Base-by-base conservation (phyloP, 2,888 invertebrate species). In the Brachyopa scutellaris region DNA sequence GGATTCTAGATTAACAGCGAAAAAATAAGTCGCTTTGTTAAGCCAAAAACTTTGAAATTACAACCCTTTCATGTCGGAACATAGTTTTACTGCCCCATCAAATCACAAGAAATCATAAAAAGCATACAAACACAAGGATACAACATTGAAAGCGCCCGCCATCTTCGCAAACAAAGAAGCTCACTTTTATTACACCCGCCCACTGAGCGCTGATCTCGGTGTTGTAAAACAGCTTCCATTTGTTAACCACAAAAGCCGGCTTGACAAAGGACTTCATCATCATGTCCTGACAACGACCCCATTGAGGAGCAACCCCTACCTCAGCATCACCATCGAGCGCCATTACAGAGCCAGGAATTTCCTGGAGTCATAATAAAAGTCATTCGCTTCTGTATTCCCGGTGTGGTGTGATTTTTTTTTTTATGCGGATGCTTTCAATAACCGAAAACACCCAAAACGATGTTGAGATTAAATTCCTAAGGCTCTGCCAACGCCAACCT, bases 251-350 rank as follows among this genome's bases (percentile, higher is more conserved):
- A 72, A 77, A 82, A 77, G 72, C 70, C 82, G 61, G 49, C 77
- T 62, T 72, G 70, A 82, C 82, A 82, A 82, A 82, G 38, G 77
- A 77, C 70, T 82, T 77, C 72, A 82, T 82, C 77, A 77, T 66
- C 80, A 59, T 66, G 69, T 76, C 42, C 47, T 64, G 62, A 31
- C 51, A 64, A 53, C 64, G 53, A 77, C 21, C 59, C n/a, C 57
- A 69, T 57, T 74, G 69, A 69, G 51, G 4, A 57, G n/a, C 57
- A 59, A 19, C 49, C 17, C 36, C 61, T 53, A 15, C n/a, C 33
- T 11, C 7, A 21, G 11, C 40, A 33, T n/a, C n/a, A n/a, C n/a
- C n/a, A n/a, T n/a, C n/a, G n/a, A n/a, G n/a, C n/a, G 47, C 57
- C 53, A 49, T 23, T 31, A 42, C 31, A 26, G 13, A 21, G 29